Evolutionary conservation across 2,113 vertebrate genomes (phyloP).

Genomic region (Eptesicus fuscus): DNA sequence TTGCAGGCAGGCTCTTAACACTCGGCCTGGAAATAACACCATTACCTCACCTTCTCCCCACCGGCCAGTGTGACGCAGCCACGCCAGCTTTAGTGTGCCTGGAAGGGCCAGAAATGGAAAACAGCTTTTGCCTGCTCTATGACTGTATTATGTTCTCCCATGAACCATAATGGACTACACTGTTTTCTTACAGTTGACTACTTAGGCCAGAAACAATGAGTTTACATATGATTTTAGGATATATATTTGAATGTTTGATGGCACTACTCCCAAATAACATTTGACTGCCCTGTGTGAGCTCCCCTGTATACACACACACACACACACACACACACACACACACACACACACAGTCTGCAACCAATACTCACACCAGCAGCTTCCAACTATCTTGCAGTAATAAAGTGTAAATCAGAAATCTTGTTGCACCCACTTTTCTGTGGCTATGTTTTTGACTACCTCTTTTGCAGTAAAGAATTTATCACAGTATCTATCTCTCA

Average conservation of each 20-base stretch:
- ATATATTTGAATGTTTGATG: not conserved
- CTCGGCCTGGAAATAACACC: not conserved
- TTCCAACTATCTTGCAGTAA: not conserved
- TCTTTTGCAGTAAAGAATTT: slow-evolving; percentile 38
- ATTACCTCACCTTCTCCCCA: not conserved
- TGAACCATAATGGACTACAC: not conserved
- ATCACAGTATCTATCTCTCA: not conserved
- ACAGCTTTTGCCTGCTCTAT: not conserved
- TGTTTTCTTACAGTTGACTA: not conserved
- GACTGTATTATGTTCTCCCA: not conserved
- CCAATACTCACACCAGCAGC: not conserved
- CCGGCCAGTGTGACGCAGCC: not conserved
- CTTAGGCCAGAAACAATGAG: not conserved
- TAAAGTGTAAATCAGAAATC: not conserved
- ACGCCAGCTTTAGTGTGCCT: not conserved
- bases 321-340: not conserved
- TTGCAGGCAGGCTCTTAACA: not conserved
- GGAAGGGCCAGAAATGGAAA: not conserved
- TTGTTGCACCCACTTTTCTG: not conserved
- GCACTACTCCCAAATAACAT: not conserved
- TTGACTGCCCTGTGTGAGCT: not conserved
- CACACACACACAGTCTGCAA: not conserved
- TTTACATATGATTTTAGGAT: not conserved
- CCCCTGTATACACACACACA: not conserved
- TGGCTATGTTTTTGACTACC: not conserved